These are phyloP conservation scores for Zeugodacus cucurbitae DNA, from an alignment of 1,140 invertebrate genomes.

Conservation along the genomic window DNA sequence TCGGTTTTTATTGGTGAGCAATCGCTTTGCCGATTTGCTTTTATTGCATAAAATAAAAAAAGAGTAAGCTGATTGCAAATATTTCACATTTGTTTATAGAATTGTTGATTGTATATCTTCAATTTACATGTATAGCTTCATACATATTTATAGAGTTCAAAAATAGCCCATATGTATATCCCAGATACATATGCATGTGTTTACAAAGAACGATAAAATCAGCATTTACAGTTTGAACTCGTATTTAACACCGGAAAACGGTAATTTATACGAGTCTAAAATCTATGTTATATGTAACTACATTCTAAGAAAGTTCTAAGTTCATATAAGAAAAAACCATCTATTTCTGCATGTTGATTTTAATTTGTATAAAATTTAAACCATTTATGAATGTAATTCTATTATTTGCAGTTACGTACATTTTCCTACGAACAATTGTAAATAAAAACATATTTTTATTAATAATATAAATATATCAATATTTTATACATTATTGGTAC, in stretches of 20 bases:
- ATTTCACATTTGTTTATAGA: background rate
- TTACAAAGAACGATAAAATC: background rate
- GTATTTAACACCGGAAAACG: background rate
- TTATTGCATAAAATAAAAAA: background rate
- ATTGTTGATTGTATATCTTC: background rate
- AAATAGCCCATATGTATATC: background rate
- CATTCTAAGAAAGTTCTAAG: no score
- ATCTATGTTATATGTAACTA: no score
- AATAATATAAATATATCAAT: no score
- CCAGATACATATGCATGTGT: background rate
- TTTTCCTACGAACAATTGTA: no score
- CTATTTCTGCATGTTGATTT: no score
- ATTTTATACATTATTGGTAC: no score
- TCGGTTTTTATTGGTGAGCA: background rate
- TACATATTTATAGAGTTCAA: background rate
- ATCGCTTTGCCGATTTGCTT: background rate
- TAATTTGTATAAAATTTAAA: no score
- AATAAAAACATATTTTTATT: no score
- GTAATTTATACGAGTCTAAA: background rate
- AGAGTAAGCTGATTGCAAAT: background rate
- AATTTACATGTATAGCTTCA: background rate
- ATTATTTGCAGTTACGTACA: no score
- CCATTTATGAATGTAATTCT: no score
- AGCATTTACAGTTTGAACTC: background rate
- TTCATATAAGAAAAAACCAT: no score